phyloP scores from a whole-genome alignment of 2,113 vertebrate species.

The Morphnarchus princeps region DNA sequence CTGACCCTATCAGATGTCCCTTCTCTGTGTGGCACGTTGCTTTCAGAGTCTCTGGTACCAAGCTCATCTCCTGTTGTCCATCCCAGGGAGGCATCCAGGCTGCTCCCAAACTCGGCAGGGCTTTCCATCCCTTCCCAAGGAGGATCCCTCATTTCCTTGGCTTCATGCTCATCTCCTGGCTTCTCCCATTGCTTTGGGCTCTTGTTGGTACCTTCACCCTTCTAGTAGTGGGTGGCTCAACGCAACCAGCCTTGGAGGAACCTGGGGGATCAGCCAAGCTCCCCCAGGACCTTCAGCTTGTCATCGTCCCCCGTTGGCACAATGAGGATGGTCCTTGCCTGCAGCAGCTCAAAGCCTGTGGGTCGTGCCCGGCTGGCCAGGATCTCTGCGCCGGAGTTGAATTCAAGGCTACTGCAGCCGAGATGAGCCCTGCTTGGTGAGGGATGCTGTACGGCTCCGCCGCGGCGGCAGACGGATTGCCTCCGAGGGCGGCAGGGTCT shows the following conservation, averaged over 20 bases:
- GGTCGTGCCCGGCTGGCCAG: neutral
- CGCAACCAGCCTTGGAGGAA: neutral
- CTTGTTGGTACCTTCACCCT: neutral
- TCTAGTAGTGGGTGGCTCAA: too few relatives aligned
- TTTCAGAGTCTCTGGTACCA: neutral
- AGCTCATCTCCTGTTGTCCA: neutral
- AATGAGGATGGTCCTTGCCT: accelerated
- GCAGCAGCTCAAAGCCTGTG: neutral
- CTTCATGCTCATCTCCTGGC: neutral
- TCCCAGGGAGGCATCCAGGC: neutral
- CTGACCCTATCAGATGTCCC: neutral
- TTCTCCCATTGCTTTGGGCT: neutral
- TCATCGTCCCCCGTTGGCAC: accelerated
- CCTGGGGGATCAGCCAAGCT: accelerated
- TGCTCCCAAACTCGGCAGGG: neutral
- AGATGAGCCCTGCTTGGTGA: neutral
- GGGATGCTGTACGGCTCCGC: neutral
- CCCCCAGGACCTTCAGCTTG: accelerated
- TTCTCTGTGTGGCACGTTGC: neutral
- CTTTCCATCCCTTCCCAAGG: neutral
- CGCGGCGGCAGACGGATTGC: neutral
- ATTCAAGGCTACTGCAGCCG: accelerated
- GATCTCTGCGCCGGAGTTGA: neutral
- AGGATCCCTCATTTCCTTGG: neutral
- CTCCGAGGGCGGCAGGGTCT: neutral